Evolutionary conservation across 1,140 invertebrate species (phyloP).

Genomic region (Hylaeus anthracinus): DNA sequence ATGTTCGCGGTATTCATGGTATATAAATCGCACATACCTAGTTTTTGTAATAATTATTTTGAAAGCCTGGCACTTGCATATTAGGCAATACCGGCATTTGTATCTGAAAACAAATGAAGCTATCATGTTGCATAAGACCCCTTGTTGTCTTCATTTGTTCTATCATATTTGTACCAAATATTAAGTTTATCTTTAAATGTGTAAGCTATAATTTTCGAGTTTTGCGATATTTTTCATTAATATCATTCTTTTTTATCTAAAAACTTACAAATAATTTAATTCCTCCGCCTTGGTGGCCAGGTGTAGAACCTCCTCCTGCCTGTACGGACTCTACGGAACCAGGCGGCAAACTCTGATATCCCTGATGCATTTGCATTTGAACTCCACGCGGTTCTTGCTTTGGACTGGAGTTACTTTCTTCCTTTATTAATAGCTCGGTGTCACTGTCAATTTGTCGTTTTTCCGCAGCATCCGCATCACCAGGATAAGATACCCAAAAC

Average conservation of each 20-base stretch:
- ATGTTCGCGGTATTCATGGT: constrained; percentile 45
- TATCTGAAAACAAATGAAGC: constrained; percentile 74
- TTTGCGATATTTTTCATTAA: constrained; percentile 2
- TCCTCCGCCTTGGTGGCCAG: constrained; percentile 74
- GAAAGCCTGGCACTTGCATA: constrained; percentile 55
- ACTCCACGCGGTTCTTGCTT: constrained; percentile 65
- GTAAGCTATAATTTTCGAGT: neutral
- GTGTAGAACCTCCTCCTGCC: constrained; percentile 72
- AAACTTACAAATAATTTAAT: constrained; percentile 76
- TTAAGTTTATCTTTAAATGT: neutral
- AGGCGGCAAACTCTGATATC: constrained; percentile 77
- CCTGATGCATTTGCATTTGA: constrained; percentile 77
- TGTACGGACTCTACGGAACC: constrained; percentile 75
- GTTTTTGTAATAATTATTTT: constrained; percentile 70
- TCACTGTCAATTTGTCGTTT: constrained; percentile 65
- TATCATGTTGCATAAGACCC: constrained; percentile 30
- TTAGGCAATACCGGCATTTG: constrained; percentile 72
- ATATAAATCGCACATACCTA: constrained; percentile 44
- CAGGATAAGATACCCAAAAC: constrained; percentile 68
- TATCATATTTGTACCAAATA: constrained; percentile 3
- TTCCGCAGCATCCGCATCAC: constrained; percentile 26
- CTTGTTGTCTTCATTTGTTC: constrained; percentile 16
- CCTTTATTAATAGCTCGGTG: constrained; percentile 23
- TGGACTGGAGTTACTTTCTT: constrained; percentile 33
- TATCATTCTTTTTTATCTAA: constrained; percentile 14